Base-by-base conservation (phyloP, 2,888 invertebrate species). In the Xylota segnis region DNA sequence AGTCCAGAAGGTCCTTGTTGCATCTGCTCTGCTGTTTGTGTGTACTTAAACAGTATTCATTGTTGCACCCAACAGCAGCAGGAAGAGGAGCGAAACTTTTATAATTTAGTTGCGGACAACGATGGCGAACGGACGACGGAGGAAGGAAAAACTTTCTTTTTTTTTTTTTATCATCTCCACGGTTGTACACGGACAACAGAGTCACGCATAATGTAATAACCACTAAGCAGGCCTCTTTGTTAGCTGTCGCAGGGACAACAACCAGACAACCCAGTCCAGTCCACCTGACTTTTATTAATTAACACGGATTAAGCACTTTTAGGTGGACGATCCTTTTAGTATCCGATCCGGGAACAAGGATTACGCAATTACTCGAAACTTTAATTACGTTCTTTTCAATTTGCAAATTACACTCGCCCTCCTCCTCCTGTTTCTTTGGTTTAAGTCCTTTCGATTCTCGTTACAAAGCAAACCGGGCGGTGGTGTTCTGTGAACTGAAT, bases 281-380 rank as follows among this genome's bases (percentile, higher is more conserved):
- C 43, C 6, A 43, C 58, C 63, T 83, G 68, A 45, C 54, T 72
- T 76, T 82, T 82, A 82, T 86, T 86, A 86, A 86, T 86, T 86
- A 86, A 77, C 86, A 82, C 61, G 76, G 82, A 72, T 86, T 86
- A 82, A 63, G 66, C 45, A 45, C 66, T 68, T 72, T 56, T 59
- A 68, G 43, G 34, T 78, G 56, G 74, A 65, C 56, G 47, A 75
- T 70, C 68, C 79, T 65, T 68, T 65, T 47, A 66, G 54, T 72
- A 45, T 54, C 29, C 45, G 50, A 58, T 76, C 43, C 76, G 76
- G 76, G 71, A 54, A 27, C 43, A 12, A 52, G 61, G 82, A 76
- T 82, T 86, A 63, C 40, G 10, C 56, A 82, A 86, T 86, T 82
- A 77, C 72, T 76, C 10, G 14, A 34, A 71, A 71, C n/a, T 59